Percentiles rank a stretch among this genome's conserved stretches.
phyloP scores from a whole-genome alignment of 2,113 vertebrate species.

The Canis aureus region DNA sequence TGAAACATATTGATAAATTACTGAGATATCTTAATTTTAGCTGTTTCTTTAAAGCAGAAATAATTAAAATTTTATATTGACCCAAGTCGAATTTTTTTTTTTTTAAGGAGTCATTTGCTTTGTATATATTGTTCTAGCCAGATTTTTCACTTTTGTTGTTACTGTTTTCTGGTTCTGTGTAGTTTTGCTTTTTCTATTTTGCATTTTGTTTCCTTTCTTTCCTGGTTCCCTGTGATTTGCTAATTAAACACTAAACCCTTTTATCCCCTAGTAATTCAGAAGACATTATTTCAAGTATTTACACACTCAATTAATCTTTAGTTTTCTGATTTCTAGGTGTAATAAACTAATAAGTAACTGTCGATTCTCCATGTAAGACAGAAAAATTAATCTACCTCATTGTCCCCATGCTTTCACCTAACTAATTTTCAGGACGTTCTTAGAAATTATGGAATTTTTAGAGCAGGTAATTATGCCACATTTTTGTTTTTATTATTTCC shows the following conservation, averaged over 20 bases:
- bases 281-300: neutral
- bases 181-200: neutral
- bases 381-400: neutral
- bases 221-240: neutral
- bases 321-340: neutral
- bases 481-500: neutral
- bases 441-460: neutral
- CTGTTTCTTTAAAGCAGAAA: constrained; percentile 20
- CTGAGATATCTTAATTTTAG: constrained; percentile 25
- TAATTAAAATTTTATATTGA: neutral
- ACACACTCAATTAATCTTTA: neutral
- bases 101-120: neutral
- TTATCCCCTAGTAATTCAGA: neutral
- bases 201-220: neutral
- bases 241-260: neutral
- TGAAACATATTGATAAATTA: neutral
- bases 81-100: neutral
- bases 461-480: neutral
- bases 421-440: neutral
- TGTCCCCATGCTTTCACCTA: neutral
- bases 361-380: neutral
- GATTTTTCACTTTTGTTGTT: neutral
- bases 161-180: neutral
- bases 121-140: neutral
- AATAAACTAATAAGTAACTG: neutral